Evolutionary conservation across 1,140 invertebrate genomes (phyloP).

Genomic region (Monomorium pharaonis): DNA sequence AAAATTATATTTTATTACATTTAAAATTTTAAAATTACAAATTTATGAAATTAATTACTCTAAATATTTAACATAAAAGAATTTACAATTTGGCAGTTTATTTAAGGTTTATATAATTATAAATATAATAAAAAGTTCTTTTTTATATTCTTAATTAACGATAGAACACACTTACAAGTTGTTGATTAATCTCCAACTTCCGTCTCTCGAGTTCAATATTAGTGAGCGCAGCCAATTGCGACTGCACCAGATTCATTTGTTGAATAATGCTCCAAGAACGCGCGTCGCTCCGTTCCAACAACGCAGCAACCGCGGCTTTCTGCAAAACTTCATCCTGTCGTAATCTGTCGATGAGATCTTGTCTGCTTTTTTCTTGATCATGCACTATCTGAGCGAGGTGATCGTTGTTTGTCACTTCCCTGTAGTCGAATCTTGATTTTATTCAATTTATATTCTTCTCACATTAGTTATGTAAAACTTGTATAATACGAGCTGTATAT

Average conservation of each 20-base stretch:
- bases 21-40: neutral
- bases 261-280: constrained; percentile 91
- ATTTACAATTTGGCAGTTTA: neutral
- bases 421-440: constrained; percentile 62
- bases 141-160: neutral
- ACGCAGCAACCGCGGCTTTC: constrained; percentile 89
- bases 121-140: neutral
- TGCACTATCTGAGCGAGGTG: constrained; percentile 87
- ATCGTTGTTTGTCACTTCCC: constrained; percentile 86
- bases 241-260: constrained; percentile 92
- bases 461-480: neutral
- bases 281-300: constrained; percentile 91
- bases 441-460: neutral
- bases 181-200: constrained; percentile 88
- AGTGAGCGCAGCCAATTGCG: constrained; percentile 90
- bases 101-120: neutral
- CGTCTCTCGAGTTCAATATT: constrained; percentile 90
- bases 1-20: constrained; percentile 13
- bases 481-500: neutral
- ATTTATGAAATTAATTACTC: neutral
- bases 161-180: constrained; percentile 85
- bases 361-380: constrained; percentile 87
- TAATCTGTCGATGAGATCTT: constrained; percentile 86
- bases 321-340: constrained; percentile 90
- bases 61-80: neutral